phyloP scores from a whole-genome alignment of 2,797 vertebrate genomes.

The Cynopterus sphinx region DNA sequence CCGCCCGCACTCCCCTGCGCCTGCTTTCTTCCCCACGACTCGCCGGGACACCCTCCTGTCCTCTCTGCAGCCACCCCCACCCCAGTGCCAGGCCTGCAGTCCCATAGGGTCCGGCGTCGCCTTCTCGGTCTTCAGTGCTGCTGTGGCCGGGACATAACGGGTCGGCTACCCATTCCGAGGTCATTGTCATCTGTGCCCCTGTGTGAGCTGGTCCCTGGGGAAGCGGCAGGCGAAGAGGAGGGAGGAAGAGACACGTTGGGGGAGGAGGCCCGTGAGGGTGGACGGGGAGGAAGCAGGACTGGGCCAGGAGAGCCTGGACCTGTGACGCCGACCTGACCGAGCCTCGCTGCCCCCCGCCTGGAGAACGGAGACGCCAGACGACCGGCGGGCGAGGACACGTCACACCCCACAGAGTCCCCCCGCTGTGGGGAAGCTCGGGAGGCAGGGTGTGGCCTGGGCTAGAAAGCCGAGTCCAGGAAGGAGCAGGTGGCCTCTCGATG shows the following conservation, averaged over 20 bases:
- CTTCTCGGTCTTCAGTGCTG: accelerated
- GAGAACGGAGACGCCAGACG: no score
- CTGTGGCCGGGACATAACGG: background rate
- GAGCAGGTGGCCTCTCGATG: background rate
- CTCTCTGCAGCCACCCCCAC: no score
- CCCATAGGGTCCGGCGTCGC: accelerated
- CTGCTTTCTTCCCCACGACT: background rate
- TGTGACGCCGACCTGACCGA: accelerated
- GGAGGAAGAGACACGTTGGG: background rate
- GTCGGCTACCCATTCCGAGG: background rate
- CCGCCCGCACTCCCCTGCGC: background rate
- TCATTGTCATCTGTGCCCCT: background rate
- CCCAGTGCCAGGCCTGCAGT: no score
- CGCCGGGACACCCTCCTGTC: no score
- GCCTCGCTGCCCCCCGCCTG: background rate
- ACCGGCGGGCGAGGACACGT: accelerated
- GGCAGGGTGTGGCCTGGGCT: accelerated
- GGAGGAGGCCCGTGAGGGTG: background rate
- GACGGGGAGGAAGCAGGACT: no score
- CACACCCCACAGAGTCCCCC: accelerated
- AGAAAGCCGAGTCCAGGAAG: background rate
- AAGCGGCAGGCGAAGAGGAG: background rate
- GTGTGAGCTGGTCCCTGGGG: background rate
- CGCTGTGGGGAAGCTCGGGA: background rate
- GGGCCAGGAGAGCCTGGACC: no score